Percentiles rank a stretch among this genome's conserved stretches.
Conservation (phyloP, 2,888 invertebrate species). For the Dicranocentrus wangi region DNA sequence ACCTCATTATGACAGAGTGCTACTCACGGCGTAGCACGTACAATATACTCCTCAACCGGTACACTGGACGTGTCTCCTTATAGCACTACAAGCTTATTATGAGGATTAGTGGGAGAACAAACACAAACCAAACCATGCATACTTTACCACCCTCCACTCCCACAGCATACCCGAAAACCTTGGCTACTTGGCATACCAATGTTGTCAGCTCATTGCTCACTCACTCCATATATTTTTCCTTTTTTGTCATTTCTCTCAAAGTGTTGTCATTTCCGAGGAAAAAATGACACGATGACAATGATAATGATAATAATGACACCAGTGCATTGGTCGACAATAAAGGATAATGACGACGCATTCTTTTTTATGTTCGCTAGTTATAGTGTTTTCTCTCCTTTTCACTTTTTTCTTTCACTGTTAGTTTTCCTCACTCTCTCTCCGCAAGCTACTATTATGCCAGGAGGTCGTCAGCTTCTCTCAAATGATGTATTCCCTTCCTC, state of each 20-base stretch:
- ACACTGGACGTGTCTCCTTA: too few species aligned
- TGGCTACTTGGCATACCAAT: too few species aligned
- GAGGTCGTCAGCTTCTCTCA: neutral
- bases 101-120: too few species aligned
- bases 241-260: conserved; percentile 11
- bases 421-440: conserved; percentile 3
- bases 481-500: conserved; percentile 20
- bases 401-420: conserved; percentile 16
- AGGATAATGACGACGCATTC: conserved; percentile 54
- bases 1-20: too few species aligned
- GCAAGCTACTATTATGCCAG: neutral
- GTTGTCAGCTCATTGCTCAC: too few species aligned
- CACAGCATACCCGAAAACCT: too few species aligned
- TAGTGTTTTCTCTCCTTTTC: conserved; percentile 3
- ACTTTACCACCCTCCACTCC: too few species aligned
- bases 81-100: too few species aligned
- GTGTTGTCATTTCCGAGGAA: conserved; percentile 40
- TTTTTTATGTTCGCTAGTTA: conserved; percentile 21
- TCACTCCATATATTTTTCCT: neutral
- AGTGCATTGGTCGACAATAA: conserved; percentile 53
- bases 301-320: conserved; percentile 59
- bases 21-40: too few species aligned
- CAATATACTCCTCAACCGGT: too few species aligned
- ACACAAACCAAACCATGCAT: too few species aligned
- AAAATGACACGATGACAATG: conserved; percentile 56